Evolutionary conservation across 2,113 vertebrate genomes (phyloP).

Genomic region (Eulemur macaco): DNA sequence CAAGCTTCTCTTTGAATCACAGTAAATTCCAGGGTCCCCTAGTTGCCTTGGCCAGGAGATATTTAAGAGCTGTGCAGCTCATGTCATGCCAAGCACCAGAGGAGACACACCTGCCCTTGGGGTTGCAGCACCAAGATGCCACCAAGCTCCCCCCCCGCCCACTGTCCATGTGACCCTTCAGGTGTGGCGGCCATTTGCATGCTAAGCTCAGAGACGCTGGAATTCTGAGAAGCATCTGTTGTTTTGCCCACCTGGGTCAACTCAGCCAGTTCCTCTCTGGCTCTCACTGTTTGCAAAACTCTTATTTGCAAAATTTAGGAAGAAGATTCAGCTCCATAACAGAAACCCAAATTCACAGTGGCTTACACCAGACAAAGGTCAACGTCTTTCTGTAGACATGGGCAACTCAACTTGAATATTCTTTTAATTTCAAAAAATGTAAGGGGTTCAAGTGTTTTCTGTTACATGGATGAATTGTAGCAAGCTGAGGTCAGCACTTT

Average conservation of each 20-base stretch:
- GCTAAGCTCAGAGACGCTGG: neutral
- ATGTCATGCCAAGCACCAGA: rapidly evolving
- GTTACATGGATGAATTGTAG: too few species aligned
- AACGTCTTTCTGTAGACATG: neutral
- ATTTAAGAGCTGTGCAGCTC: rapidly evolving
- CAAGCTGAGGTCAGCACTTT: too few species aligned
- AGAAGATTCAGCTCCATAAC: neutral
- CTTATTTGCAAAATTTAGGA: neutral
- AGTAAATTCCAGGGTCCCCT: neutral
- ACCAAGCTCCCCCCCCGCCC: too few species aligned
- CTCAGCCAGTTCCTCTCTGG: neutral
- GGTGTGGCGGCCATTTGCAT: neutral
- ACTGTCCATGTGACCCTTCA: neutral
- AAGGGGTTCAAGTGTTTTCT: too few species aligned
- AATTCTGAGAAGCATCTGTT: rapidly evolving
- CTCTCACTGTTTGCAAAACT: neutral
- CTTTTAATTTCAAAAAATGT: too few species aligned
- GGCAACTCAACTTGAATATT: neutral
- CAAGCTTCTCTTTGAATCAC: neutral
- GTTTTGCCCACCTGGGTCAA: rapidly evolving
- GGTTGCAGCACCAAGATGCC: rapidly evolving
- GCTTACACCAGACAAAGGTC: neutral
- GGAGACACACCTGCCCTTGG: too few species aligned
- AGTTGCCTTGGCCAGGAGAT: rapidly evolving
- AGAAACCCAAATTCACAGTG: neutral